Percentiles rank a stretch among this genome's conserved stretches.
Evolutionary conservation across 2,797 vertebrate species (phyloP).

Genomic region (Ammospiza maritima): DNA sequence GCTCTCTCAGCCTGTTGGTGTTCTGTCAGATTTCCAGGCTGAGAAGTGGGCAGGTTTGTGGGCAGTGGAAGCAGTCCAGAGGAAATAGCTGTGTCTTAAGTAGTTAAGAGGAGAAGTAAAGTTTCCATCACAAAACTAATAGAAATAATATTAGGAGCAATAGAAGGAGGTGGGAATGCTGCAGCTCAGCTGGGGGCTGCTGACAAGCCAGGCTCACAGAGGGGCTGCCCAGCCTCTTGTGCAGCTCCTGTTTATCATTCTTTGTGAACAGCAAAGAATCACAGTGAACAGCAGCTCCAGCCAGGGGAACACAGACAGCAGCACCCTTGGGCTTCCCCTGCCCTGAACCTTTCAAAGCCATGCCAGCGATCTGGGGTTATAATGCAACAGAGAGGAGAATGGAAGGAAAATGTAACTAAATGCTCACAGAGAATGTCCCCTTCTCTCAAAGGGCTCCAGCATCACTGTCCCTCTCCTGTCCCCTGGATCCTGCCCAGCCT

Average conservation of each 20-base stretch:
- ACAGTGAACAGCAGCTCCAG: not conserved
- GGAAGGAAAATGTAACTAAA: not conserved
- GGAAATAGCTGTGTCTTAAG: not conserved
- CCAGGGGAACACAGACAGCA: not conserved
- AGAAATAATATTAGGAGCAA: not conserved
- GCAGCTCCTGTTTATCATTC: not conserved
- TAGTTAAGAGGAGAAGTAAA: accelerated
- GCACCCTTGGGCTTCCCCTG: not conserved
- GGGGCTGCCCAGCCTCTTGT: not conserved
- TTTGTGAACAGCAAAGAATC: too few species aligned
- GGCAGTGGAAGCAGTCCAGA: not conserved
- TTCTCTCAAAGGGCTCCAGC: not conserved
- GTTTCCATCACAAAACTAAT: not conserved
- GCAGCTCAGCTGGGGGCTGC: not conserved
- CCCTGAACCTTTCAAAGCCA: not conserved
- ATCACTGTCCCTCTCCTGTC: not conserved
- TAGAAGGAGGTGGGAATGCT: not conserved
- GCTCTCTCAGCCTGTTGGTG: not conserved
- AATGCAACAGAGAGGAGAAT: not conserved
- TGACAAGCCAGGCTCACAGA: not conserved
- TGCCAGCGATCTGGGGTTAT: accelerated
- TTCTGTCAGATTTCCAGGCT: not conserved
- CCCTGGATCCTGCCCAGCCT: accelerated
- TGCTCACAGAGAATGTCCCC: not conserved
- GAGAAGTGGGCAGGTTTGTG: not conserved